Base-by-base conservation (phyloP, 2,888 invertebrate species). In the Polietes domitor region DNA sequence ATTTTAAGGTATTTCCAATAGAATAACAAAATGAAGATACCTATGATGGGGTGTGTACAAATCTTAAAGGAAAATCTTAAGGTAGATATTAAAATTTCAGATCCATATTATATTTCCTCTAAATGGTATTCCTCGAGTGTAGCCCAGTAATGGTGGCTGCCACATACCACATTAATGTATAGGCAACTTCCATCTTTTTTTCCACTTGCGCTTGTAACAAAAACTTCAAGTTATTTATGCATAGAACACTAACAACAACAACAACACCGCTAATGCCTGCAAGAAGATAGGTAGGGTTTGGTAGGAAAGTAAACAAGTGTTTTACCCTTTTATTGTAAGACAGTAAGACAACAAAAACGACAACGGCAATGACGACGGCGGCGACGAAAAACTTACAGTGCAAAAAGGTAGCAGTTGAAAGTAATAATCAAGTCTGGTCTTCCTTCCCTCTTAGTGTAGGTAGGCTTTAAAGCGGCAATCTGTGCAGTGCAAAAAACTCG, bases 241-340 rank as follows among this genome's bases (percentile, higher is more conserved):
- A 61, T 58, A 61, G 43, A 71, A 12, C 12, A 41, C 37, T 37
- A 63, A 5, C 21, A 61, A 47, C 15, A 63, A 5, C 21, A 61
- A 47, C 15, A 24, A 24, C 24, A 4, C 47, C 2, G 50, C 15
- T 58, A 21, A 58, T 4, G 26, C 24, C 24, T 12, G 12, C 15
- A 58, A 24, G 58, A 24, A 19, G 15, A 28, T 41, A 50, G 19
- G 28, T 24, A 70, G 47, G 68, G 43, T 15, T 43, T 10, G 43
- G 41, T 21, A 61, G 41, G n/a, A 43, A 72, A 74, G 65, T 73
- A 80, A 70, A 47, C 80, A 74, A 74, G 68, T 78, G 72, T 26
- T 61, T 70, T 72, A 26, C 58, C 68, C 50, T 28, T 26, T 70
- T 26, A 58, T 1, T 26, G 26, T 15, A 21, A 53, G 53, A 37